Conservation (phyloP, 2,888 invertebrate genomes). For the Mimumesa dahlbomi region DNA sequence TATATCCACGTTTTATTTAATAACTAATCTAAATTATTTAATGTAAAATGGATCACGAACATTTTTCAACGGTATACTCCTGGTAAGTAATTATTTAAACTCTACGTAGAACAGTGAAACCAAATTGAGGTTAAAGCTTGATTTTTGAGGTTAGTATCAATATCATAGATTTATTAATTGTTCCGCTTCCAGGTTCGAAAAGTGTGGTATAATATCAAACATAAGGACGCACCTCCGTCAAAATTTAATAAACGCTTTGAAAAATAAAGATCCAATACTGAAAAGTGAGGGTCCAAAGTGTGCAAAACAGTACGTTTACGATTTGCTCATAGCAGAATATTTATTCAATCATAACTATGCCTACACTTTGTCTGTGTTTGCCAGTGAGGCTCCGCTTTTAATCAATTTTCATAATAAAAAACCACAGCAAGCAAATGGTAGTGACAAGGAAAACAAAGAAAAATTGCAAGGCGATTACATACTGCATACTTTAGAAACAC, state of each 20-base stretch:
- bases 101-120: neutral
- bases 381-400: constrained; percentile 77
- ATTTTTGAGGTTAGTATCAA: constrained; percentile 1
- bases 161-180: neutral
- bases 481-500: constrained; percentile 72
- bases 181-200: constrained; percentile 74
- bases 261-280: constrained; percentile 69
- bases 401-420: constrained; percentile 72
- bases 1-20: too few relatives aligned
- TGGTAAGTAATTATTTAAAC: constrained; percentile 66
- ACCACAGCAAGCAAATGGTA: constrained; percentile 26
- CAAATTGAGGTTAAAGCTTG: neutral
- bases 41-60: constrained; percentile 71
- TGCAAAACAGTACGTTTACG: constrained; percentile 77
- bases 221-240: constrained; percentile 77
- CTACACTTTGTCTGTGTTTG: constrained; percentile 77
- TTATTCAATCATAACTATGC: constrained; percentile 76
- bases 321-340: constrained; percentile 77
- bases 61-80: constrained; percentile 73
- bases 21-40: constrained; percentile 18
- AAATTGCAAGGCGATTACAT: constrained; percentile 76
- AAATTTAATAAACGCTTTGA: constrained; percentile 76
- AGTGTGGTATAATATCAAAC: constrained; percentile 77
- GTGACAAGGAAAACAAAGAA: constrained; percentile 46
- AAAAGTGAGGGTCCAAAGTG: constrained; percentile 68